These are phyloP conservation scores for Acrocephalus kingi DNA, from an alignment of 2,113 vertebrate species.

Conservation along the genomic window DNA sequence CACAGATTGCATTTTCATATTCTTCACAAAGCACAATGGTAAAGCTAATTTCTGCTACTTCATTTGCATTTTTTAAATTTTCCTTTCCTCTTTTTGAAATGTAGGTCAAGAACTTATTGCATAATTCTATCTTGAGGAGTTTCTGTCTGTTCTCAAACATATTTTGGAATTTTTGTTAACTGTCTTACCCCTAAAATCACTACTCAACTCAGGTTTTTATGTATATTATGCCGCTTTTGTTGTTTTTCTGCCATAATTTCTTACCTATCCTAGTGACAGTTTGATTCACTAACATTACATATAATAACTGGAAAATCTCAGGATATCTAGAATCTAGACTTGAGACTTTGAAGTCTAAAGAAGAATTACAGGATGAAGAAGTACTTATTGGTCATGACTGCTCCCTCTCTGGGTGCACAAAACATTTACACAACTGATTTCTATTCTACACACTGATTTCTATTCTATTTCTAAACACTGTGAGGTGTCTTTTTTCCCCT, in stretches of 20 bases:
- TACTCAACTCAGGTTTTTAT: background rate
- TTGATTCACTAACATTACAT: background rate
- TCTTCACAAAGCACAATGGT: background rate
- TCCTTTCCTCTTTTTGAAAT: background rate
- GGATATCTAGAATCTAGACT: background rate
- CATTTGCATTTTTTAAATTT: background rate
- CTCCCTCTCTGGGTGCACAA: background rate
- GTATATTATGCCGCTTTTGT: background rate
- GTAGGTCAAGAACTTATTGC: background rate
- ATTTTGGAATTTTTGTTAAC: background rate
- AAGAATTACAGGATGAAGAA: background rate
- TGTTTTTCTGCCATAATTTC: background rate
- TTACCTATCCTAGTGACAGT: background rate
- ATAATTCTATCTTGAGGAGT: background rate
- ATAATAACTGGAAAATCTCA: background rate
- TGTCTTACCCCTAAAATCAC: background rate
- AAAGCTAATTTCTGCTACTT: conserved; percentile 6
- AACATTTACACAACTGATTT: background rate
- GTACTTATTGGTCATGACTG: background rate
- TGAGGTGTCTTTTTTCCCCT: background rate
- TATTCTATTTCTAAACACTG: background rate
- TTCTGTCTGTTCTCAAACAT: background rate
- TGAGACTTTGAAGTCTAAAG: background rate
- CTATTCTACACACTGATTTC: background rate
- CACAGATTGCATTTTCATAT: background rate